These are phyloP conservation scores for Lasioglossum oenotherae DNA, from an alignment of 2,888 invertebrate species.

Conservation along the genomic window DNA sequence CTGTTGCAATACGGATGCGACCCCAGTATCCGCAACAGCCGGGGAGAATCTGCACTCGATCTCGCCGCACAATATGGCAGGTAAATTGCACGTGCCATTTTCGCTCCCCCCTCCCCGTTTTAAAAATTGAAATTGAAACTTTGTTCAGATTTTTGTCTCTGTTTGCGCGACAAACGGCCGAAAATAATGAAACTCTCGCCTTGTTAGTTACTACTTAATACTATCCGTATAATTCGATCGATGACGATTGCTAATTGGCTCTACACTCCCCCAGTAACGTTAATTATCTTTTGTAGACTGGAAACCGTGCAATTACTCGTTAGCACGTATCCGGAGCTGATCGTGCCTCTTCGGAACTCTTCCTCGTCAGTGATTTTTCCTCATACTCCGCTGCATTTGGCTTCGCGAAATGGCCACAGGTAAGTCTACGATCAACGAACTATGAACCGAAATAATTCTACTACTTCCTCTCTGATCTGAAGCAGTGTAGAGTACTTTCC, in stretches of 20 bases:
- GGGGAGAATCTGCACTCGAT: constrained; percentile 96
- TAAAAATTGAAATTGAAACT: background rate
- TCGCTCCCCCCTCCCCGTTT: background rate
- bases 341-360: constrained; percentile 89
- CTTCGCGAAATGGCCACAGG: constrained; percentile 96
- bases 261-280: constrained; percentile 42
- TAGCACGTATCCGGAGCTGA: constrained; percentile 92
- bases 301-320: constrained; percentile 95
- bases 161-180: background rate
- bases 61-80: constrained; percentile 96
- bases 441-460: background rate
- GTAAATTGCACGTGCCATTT: constrained; percentile 84
- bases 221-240: constrained; percentile 25
- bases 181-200: background rate
- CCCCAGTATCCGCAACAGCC: constrained; percentile 93
- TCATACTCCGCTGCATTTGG: constrained; percentile 96
- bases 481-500: background rate
- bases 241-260: constrained; percentile 39
- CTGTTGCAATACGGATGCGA: constrained; percentile 94
- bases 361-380: constrained; percentile 86
- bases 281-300: constrained; percentile 85
- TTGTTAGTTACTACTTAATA: background rate
- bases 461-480: background rate
- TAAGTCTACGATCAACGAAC: constrained; percentile 84
- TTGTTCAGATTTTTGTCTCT: background rate